Base-by-base conservation (phyloP, 2,888 invertebrate genomes). In the Andrena chrysosceles region DNA sequence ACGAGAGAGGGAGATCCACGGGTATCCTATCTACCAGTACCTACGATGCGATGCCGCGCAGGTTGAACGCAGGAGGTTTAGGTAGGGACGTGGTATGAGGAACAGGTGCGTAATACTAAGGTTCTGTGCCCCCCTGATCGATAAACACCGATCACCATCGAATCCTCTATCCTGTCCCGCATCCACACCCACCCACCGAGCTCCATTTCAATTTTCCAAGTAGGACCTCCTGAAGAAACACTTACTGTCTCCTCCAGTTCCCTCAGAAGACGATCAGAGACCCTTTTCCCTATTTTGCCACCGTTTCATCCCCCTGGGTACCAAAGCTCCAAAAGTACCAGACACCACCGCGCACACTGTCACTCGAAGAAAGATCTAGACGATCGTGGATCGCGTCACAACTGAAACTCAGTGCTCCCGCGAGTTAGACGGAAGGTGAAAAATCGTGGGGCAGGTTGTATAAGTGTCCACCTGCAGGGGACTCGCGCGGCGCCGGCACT, bases 61-160 rank as follows among this genome's bases (percentile, higher is more conserved):
- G 93, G 93, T 93, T 93, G 92, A 91, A 92, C 91, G 90, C 91
- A 90, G 90, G 91, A 92, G 92, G 91, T 89, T 90, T 87, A 89
- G 89, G 89, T 89, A 88, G 89, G 90, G 88, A 87, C 90, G 85
- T 90, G 92, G 91, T 89, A 91, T 90, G 90, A 90, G 90, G 85
- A 85, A 85, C 92, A 91, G 91, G 92, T 91, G 88, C 89, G 92
- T 91, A 90, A 77, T 77, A 71, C 73, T 71, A 81, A 81, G 86
- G 81, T 77, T 78, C 82, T 42, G 69, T 42, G 86, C 85, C 87
- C 87, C 85, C 69, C 62, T 68, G 69, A 59, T 66, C 78, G 64
- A 76, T 78, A 84, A 83, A 84, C 83, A 75, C 48, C 59, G 64
- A 75, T 75, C 67, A 31, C 54, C 56, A 26, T 10, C 69, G 48